Evolutionary conservation across 2,113 vertebrate species (phyloP).

Genomic region (Galbula dea): DNA sequence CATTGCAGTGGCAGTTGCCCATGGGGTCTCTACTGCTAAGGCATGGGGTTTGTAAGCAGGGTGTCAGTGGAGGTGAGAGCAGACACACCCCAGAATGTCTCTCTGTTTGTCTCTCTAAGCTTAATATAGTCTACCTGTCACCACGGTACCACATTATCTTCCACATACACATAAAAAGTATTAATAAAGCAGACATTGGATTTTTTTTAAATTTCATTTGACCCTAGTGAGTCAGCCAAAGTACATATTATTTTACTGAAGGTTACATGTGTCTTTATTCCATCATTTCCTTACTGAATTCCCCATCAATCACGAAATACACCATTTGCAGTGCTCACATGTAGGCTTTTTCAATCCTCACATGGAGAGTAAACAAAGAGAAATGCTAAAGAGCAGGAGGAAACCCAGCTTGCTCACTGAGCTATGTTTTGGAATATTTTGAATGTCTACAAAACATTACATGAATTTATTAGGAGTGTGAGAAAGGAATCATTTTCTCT

Average conservation of each 20-base stretch:
- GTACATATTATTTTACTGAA: not conserved
- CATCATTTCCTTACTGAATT: not conserved
- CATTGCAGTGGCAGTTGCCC: not conserved
- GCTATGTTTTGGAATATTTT: constrained; percentile 34
- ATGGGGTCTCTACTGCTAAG: not conserved
- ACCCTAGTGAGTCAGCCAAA: not conserved
- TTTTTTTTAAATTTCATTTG: not conserved
- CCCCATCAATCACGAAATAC: not conserved
- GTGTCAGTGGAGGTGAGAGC: not conserved
- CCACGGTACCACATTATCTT: constrained; percentile 32
- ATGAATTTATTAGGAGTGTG: not conserved
- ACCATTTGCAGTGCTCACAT: constrained; percentile 29
- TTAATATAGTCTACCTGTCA: not conserved
- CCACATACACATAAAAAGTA: not conserved
- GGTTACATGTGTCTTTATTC: not conserved
- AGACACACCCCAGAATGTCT: not conserved
- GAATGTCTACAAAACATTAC: not conserved
- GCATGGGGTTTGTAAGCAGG: not conserved
- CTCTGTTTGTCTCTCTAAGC: not conserved
- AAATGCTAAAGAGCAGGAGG: constrained; percentile 3
- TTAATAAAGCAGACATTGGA: not conserved
- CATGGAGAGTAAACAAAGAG: constrained; percentile 45
- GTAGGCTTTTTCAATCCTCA: not conserved
- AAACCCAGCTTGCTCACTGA: constrained; percentile 9
- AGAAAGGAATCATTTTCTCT: not conserved